Evolutionary conservation across 2,888 invertebrate species (phyloP).

Genomic region (Watsonalla cultraria): DNA sequence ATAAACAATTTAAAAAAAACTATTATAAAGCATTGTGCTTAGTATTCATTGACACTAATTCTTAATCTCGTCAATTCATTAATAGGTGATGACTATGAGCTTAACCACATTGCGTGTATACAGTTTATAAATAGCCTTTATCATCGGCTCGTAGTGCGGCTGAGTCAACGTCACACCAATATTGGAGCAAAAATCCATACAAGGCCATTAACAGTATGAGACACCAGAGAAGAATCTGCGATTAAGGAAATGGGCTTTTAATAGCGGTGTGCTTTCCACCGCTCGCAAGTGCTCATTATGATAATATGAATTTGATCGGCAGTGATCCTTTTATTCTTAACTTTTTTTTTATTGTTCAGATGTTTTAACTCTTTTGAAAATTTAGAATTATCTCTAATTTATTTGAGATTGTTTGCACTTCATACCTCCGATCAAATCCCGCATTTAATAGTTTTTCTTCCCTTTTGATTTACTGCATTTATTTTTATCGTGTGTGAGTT

Average conservation of each 20-base stretch:
- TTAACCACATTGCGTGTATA: slow-evolving; percentile 2
- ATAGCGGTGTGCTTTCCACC: slow-evolving; percentile 14
- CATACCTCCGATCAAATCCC: too few relatives aligned
- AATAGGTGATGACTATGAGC: slow-evolving; percentile 1
- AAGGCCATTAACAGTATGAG: slow-evolving; percentile 23
- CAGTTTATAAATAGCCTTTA: slow-evolving; percentile 8
- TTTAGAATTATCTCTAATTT: too few relatives aligned
- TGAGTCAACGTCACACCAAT: slow-evolving; percentile 19
- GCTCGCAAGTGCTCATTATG: background rate
- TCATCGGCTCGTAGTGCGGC: slow-evolving; percentile 7
- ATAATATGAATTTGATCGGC: background rate
- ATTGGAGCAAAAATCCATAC: slow-evolving; percentile 27
- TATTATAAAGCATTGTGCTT: too few relatives aligned
- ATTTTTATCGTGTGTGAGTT: too few relatives aligned
- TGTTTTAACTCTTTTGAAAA: too few relatives aligned
- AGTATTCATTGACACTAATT: too few relatives aligned
- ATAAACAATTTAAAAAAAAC: too few relatives aligned
- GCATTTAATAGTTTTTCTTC: too few relatives aligned
- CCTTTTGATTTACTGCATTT: too few relatives aligned
- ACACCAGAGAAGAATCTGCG: slow-evolving; percentile 15
- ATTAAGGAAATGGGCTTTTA: slow-evolving; percentile 38
- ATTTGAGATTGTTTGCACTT: too few relatives aligned
- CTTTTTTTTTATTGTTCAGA: background rate
- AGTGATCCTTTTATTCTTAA: background rate
- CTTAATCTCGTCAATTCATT: too few relatives aligned